Evolutionary conservation across 2,113 vertebrate genomes (phyloP).

Genomic region (Dipodomys spectabilis): DNA sequence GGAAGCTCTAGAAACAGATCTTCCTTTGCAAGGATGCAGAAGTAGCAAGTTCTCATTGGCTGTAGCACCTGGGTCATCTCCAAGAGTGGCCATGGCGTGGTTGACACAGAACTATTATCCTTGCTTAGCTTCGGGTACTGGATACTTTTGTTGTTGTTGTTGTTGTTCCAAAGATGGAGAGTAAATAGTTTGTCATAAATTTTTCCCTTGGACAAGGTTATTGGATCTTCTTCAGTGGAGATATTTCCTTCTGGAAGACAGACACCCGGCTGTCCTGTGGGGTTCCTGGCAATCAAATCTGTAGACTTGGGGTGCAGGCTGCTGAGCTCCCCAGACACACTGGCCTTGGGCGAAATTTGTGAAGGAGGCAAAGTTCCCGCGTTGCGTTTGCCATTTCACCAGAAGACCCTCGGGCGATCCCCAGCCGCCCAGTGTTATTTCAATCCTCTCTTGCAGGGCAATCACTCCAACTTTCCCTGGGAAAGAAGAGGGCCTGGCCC

Average conservation of each 20-base stretch:
- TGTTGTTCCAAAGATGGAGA: neutral
- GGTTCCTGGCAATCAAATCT: conserved; percentile 65
- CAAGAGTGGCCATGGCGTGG: neutral
- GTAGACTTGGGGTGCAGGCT: conserved; percentile 55
- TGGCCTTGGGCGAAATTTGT: conserved; percentile 74
- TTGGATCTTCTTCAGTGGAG: conserved; percentile 54
- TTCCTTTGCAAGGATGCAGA: conserved; percentile 49
- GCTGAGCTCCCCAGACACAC: conserved; percentile 71
- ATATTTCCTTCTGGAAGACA: conserved; percentile 45
- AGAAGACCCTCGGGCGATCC: conserved; percentile 55
- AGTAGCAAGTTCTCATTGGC: no score
- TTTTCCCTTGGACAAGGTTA: conserved; percentile 67
- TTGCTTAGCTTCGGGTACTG: conserved; percentile 58
- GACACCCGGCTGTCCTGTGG: conserved; percentile 40
- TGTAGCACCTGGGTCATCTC: neutral
- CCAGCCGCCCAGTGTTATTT: conserved; percentile 39
- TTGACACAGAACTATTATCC: conserved; percentile 55
- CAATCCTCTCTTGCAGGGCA: neutral
- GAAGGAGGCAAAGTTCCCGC: conserved; percentile 67
- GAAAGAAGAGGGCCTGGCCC: neutral
- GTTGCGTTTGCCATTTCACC: conserved; percentile 74
- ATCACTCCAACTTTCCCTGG: conserved; percentile 1
- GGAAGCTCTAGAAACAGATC: conserved; percentile 25
- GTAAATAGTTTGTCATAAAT: conserved; percentile 66
- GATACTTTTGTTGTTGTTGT: conserved; percentile 1